Evolutionary conservation across 2,888 invertebrate genomes (phyloP), one percentile per base, ranked within the genome.

Genomic region (Neuroscelio doddi): DNA sequence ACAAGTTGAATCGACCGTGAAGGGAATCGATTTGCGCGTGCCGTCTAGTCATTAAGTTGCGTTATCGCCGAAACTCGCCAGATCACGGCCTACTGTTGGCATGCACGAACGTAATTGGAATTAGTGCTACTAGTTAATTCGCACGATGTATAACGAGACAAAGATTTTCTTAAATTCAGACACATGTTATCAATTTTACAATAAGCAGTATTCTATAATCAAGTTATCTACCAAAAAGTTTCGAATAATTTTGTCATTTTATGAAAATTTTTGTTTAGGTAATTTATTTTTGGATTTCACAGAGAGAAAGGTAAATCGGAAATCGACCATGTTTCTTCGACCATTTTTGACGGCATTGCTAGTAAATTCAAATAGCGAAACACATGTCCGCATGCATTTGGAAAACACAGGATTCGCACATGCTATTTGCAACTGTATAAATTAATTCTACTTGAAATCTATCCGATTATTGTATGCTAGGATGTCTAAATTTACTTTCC

Each of bases 41-140:
- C 66, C 69, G 50, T 57, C 52, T 58, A 56, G 66, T 66, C 66
- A 64, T 69, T 69, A 69, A 61, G 55, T 66, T 61, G 66, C 66
- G 66, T 64, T 69, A 69, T 69, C 64, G 49, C 61, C 53, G 15
- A 64, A 69, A 58, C 66, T 66, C 49, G 55, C 51, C 50, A 36
- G 36, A 50, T 50, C 53, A 26, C 30, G 34, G 16, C 44, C 15
- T 10, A 27, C 49, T 21, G 47, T 26, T 67, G 55, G 53, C 53
- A 61, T 57, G 57, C 41, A 38, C 41, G 9, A 39, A 21, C 47
- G 51, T 69, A 65, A 69, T 69, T 64, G 46, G 52, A 65, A 62
- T 62, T 36, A 9, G 51, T 52, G 58, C 59, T 56, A 61, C 53
- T 52, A 53, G 38, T 59, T 67, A 49, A 34, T 26, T 34, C 15